Evolutionary conservation across 2,113 vertebrate species (phyloP), one percentile per base, ranked within the genome.

Genomic region (Australoheros scitulus): DNA sequence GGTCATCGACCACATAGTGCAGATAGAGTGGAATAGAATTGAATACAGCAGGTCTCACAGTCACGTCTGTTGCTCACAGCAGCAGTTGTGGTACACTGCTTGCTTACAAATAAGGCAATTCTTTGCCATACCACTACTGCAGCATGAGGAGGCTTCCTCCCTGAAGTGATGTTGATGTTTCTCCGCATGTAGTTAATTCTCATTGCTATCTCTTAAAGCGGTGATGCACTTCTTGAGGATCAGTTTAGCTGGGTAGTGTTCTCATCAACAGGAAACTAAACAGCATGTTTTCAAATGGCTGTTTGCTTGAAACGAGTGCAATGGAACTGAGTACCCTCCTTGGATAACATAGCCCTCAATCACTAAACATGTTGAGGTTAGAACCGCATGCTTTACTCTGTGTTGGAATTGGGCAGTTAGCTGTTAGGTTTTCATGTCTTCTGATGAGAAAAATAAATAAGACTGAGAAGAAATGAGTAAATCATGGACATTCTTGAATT

Each of bases 1-100:
- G 80, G 76, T 61, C 88, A 87, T 92, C 77, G 86, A 90, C 87
- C 90, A 77, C 87, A 82, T 47, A 43, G 84, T 29, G 76, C 77
- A 80, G 32, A 60, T 32, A 83, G 80, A 65, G 63, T 76, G 80
- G 76, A 83, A 81, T 6, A 32, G 50, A 57, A 89, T 61, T 50
- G 84, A 85, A 86, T 18, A 32, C 80, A 70, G 85, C 88, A 47
- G 81, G 47, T 82, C 85, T 83, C 2, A 2, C 43, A 26, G 86
- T 87, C 88, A 79, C 6, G 74, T 83, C 79, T 79, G 78, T 59
- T 17, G 82, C 70, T 86, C 70, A 24, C 89, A 86, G 88, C 84
- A 61, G 76, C 56, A 18, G 81, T 61, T 76, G 60, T 64, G 47
- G 78, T 47, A 78, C 83, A 34, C 79, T 10, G 15, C 58, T 86